Percentiles rank a stretch among this genome's conserved stretches.
Conservation (phyloP, 2,113 vertebrate genomes). For the Cinclus mexicanus region DNA sequence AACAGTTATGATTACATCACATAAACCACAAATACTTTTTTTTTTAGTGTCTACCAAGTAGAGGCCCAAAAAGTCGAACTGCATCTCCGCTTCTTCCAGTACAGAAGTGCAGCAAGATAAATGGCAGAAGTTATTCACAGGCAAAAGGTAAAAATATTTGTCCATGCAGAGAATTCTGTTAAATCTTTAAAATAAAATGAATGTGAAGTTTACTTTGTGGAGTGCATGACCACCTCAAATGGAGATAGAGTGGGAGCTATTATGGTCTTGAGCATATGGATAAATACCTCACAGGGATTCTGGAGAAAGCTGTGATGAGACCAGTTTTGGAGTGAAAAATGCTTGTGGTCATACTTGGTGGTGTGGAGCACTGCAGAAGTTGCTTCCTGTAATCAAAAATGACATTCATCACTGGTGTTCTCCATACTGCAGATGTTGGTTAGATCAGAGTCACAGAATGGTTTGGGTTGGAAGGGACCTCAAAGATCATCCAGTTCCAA, state of each 20-base stretch:
- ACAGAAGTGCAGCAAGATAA: conserved; percentile 60
- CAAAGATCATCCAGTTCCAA: neutral
- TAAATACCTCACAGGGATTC: neutral
- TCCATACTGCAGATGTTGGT: neutral
- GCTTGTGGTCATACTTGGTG: neutral
- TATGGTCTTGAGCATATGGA: neutral
- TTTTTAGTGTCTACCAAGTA: conserved; percentile 73
- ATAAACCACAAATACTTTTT: neutral
- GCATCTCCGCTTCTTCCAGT: conserved; percentile 45
- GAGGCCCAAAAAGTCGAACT: conserved; percentile 56
- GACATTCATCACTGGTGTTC: neutral
- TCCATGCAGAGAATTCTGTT: neutral
- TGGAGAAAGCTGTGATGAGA: neutral
- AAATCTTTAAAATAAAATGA: neutral
- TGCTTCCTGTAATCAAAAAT: neutral
- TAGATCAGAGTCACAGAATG: neutral
- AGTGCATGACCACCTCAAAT: neutral
- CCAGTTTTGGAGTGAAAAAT: neutral
- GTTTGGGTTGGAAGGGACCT: neutral
- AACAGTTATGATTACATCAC: neutral
- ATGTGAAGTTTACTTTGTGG: neutral
- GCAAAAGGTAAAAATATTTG: conserved; percentile 71
- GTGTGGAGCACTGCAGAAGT: neutral
- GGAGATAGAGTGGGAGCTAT: neutral
- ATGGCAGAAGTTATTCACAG: conserved; percentile 48